Conservation (phyloP, 92 coral and sea anemone species). For the Muricea muricata region DNA sequence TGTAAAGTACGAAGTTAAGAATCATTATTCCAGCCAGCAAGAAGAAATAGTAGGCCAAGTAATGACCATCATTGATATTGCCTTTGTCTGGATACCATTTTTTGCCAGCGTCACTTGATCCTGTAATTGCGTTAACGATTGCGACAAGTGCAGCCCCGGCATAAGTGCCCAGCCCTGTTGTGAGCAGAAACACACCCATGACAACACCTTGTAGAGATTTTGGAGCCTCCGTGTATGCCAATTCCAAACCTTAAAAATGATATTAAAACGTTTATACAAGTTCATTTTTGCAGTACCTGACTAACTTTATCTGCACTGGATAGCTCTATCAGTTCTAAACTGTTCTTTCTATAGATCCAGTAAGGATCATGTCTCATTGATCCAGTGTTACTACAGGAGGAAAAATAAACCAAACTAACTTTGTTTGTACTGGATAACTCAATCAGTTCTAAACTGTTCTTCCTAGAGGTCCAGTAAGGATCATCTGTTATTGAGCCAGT, state of each 20-base stretch:
- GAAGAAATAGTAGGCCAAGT: conserved; percentile 81
- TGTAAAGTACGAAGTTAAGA: conserved; percentile 71
- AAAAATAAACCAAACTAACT: too few relatives aligned
- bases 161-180: conserved; percentile 79
- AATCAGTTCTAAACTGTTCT: too few relatives aligned
- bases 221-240: conserved; percentile 90
- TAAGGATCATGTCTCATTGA: too few relatives aligned
- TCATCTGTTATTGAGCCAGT: too few relatives aligned
- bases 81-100: conserved; percentile 76
- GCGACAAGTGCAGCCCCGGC: conserved; percentile 70
- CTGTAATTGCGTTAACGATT: conserved; percentile 63
- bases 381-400: too few relatives aligned
- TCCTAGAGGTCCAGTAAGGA: too few relatives aligned
- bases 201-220: conserved; percentile 79
- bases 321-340: too few relatives aligned
- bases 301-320: too few relatives aligned
- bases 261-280: too few relatives aligned
- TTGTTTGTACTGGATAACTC: too few relatives aligned
- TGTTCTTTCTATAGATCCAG: too few relatives aligned
- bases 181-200: conserved; percentile 81
- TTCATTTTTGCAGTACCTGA: too few relatives aligned
- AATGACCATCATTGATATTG: conserved; percentile 70
- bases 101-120: not conserved
- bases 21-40: conserved; percentile 79
- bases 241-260: conserved; percentile 75